phyloP scores from a whole-genome alignment of 92 coral and sea anemone species.

The Siderastrea radians region DNA sequence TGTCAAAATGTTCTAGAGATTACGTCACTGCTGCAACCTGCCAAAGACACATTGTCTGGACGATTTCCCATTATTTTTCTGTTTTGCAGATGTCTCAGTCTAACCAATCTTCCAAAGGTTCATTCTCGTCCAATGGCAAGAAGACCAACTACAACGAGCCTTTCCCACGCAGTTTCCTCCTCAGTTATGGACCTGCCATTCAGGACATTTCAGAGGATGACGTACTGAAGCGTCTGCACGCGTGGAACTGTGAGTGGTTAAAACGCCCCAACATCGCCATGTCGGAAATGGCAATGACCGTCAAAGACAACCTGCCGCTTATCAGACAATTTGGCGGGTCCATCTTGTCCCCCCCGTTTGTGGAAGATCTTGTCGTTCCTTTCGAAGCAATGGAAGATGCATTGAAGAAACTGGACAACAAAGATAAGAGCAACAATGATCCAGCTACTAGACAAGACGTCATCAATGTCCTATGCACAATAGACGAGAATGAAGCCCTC shows the following conservation, averaged over 20 bases:
- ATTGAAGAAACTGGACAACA: not conserved
- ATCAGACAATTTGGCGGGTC: not conserved
- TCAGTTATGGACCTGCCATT: not conserved
- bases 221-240: not conserved
- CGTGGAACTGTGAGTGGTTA: not conserved
- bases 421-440: not conserved
- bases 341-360: not conserved
- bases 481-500: not conserved
- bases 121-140: not conserved
- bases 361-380: not conserved
- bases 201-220: not conserved
- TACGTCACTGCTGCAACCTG: too few relatives aligned
- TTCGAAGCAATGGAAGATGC: not conserved
- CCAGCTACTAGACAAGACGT: not conserved
- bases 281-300: not conserved
- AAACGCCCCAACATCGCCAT: not conserved
- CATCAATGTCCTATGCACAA: not conserved
- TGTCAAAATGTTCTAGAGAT: too few relatives aligned
- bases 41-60: too few relatives aligned
- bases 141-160: not conserved
- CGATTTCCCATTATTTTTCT: too few relatives aligned
- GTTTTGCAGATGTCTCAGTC: too few relatives aligned
- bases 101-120: too few relatives aligned
- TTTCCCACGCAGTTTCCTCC: not conserved
- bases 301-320: not conserved